A percentile compares a stretch with the other conserved stretches of the same genome.
These are phyloP conservation scores for Watsonalla cultraria DNA, from an alignment of 2,888 invertebrate species.

Conservation along the genomic window DNA sequence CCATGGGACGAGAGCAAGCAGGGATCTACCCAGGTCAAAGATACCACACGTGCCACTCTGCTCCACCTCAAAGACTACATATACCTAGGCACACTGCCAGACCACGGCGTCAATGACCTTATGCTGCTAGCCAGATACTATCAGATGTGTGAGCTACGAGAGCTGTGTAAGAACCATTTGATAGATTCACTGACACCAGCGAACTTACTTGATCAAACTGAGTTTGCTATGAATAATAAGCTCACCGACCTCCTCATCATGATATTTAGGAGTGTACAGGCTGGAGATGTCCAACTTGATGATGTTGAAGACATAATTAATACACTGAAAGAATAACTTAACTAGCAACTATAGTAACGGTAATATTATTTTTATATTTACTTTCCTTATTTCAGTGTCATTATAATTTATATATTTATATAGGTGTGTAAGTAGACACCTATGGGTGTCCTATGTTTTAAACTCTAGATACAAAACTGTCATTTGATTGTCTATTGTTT, in stretches of 20 bases:
- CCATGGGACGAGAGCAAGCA: slow-evolving; percentile 42
- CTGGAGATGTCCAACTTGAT: slow-evolving; percentile 8
- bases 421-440: too few relatives aligned
- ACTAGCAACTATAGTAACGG: too few relatives aligned
- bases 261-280: not conserved
- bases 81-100: slow-evolving; percentile 38
- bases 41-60: slow-evolving; percentile 34
- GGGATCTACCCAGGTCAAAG: slow-evolving; percentile 36
- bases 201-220: slow-evolving; percentile 31
- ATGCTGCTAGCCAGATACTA: slow-evolving; percentile 40
- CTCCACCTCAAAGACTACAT: slow-evolving; percentile 44
- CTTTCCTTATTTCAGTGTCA: too few relatives aligned
- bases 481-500: too few relatives aligned
- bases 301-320: not conserved
- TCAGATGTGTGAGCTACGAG: slow-evolving; percentile 46
- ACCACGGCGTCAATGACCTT: slow-evolving; percentile 35
- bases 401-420: too few relatives aligned
- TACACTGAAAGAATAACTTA: too few relatives aligned
- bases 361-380: too few relatives aligned
- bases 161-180: slow-evolving; percentile 39
- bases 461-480: too few relatives aligned
- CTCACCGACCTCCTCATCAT: too few relatives aligned
- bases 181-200: slow-evolving; percentile 21
- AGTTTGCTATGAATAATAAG: slow-evolving; percentile 26
- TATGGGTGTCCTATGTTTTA: too few relatives aligned